A percentile compares a stretch with the other conserved stretches of the same genome.
Conservation (phyloP, 2,113 vertebrate species). For the Salvelinus fontinalis region DNA sequence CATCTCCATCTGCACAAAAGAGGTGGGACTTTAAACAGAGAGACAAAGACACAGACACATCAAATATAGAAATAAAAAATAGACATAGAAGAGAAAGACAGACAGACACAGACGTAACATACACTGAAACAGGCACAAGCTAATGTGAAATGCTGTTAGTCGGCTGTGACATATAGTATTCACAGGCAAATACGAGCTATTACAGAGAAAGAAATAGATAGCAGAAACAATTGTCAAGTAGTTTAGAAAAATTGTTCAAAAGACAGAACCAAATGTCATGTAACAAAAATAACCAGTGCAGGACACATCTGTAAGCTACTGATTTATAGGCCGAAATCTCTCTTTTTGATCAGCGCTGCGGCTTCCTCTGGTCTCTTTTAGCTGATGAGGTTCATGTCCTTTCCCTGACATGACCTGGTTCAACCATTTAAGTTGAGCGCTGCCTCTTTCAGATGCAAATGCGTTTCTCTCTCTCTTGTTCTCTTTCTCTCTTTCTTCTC, state of each 20-base stretch:
- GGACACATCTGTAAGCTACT: neutral
- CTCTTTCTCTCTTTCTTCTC: constrained; percentile 27
- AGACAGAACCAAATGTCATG: neutral
- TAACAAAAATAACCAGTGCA: neutral
- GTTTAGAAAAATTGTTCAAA: neutral
- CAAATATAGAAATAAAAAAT: neutral
- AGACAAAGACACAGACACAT: neutral
- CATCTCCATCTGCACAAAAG: constrained; percentile 78
- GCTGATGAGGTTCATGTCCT: constrained; percentile 29
- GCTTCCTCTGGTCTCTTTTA: neutral
- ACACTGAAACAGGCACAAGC: neutral
- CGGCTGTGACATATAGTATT: no score
- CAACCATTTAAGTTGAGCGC: no score
- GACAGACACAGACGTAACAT: neutral
- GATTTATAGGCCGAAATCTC: neutral
- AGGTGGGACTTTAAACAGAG: no score
- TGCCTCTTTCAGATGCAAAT: constrained; percentile 67
- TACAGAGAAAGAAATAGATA: no score
- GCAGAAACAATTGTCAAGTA: no score
- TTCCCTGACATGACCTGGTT: constrained; percentile 27
- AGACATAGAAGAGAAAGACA: neutral
- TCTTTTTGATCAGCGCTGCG: neutral
- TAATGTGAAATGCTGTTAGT: no score
- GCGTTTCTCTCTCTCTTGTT: constrained; percentile 26
- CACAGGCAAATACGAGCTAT: no score